These are phyloP conservation scores for Zootermopsis nevadensis DNA, from an alignment of 2,888 invertebrate genomes.

Conservation along the genomic window DNA sequence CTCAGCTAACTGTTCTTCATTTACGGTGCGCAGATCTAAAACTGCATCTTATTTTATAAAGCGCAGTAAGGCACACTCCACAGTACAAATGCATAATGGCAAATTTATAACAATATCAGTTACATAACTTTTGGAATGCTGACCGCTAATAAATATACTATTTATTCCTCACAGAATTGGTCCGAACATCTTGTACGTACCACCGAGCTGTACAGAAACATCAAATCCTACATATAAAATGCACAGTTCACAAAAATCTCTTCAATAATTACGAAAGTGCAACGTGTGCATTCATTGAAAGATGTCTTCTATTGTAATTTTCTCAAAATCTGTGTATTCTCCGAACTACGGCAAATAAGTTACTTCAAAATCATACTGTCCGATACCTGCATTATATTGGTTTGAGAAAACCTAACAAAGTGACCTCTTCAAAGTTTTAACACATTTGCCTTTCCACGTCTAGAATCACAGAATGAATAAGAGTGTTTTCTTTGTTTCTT, in stretches of 20 bases:
- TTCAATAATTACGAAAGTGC: neutral
- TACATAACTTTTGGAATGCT: neutral
- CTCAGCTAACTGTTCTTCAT: too few species aligned
- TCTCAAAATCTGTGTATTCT: neutral
- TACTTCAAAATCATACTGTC: neutral
- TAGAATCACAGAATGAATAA: neutral
- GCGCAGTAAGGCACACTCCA: neutral
- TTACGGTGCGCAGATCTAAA: neutral
- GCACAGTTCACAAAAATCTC: neutral
- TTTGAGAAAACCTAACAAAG: conserved; percentile 16
- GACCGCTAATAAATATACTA: neutral
- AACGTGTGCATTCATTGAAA: neutral
- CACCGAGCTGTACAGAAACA: too few species aligned
- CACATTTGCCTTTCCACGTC: neutral
- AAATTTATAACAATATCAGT: neutral
- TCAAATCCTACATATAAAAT: neutral
- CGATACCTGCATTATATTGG: neutral
- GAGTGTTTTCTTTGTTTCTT: too few species aligned
- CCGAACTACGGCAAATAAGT: neutral
- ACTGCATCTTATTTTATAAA: neutral
- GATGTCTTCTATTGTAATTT: neutral
- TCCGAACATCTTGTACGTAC: neutral
- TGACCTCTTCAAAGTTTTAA: neutral
- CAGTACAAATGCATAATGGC: neutral
- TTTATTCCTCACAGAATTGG: neutral